A percentile compares a stretch with the other conserved stretches of the same genome.
phyloP scores from a whole-genome alignment of 2,113 vertebrate genomes.

The Sakesphorus luctuosus region DNA sequence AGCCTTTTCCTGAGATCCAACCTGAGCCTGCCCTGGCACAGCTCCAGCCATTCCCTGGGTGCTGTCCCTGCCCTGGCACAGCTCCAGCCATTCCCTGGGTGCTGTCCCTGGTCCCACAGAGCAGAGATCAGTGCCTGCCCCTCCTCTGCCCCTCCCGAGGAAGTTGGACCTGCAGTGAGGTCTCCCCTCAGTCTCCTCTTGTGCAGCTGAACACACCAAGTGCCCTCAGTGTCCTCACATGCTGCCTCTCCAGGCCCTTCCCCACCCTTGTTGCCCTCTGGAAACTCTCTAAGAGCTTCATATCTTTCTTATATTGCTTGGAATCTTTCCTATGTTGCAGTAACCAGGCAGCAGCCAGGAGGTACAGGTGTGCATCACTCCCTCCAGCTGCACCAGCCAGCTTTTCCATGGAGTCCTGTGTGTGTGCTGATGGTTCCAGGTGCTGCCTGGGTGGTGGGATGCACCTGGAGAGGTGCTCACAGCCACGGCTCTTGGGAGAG shows the following conservation, averaged over 20 bases:
- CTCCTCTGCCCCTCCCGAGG: background rate
- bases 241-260: background rate
- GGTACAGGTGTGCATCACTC: fast-evolving
- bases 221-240: background rate
- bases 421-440: background rate
- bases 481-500: background rate
- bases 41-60: too few relatives aligned
- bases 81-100: background rate
- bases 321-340: background rate
- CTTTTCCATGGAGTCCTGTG: background rate
- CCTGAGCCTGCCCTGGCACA: background rate
- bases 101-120: background rate
- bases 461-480: background rate
- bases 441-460: background rate
- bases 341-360: background rate
- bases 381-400: background rate
- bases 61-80: background rate
- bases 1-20: background rate
- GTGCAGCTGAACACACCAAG: background rate
- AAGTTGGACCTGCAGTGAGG: background rate
- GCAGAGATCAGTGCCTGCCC: background rate
- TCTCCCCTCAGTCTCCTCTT: background rate
- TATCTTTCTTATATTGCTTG: background rate
- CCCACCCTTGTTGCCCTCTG: background rate
- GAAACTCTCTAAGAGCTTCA: background rate